A percentile compares a stretch with the other conserved stretches of the same genome.
phyloP scores from a whole-genome alignment of 2,797 vertebrate species.

The Anabas testudineus region DNA sequence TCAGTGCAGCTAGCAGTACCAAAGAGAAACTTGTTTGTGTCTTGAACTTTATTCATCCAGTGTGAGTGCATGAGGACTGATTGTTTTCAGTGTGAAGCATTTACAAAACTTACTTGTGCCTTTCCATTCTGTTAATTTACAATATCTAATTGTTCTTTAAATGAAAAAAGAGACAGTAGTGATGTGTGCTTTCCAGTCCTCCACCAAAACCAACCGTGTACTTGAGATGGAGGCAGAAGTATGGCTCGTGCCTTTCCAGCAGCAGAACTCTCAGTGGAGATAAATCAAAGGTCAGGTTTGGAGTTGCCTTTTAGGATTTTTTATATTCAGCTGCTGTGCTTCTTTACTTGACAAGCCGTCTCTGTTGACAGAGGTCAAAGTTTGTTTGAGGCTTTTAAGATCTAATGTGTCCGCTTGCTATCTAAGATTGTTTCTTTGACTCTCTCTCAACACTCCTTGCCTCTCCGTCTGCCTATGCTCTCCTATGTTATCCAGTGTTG shows the following conservation, averaged over 20 bases:
- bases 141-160: no score
- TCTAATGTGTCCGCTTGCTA: conserved; percentile 49
- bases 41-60: no score
- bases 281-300: conserved; percentile 47
- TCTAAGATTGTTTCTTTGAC: conserved; percentile 54
- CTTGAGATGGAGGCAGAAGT: conserved; percentile 15
- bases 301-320: conserved; percentile 56
- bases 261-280: conserved; percentile 20
- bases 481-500: conserved; percentile 58
- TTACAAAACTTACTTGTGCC: no score
- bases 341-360: conserved; percentile 36
- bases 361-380: conserved; percentile 52
- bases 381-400: conserved; percentile 52
- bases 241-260: conserved; percentile 15
- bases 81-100: no score
- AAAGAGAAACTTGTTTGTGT: no score
- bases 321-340: conserved; percentile 41
- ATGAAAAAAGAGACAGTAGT: not conserved
- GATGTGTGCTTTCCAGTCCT: not conserved
- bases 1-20: no score
- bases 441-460: conserved; percentile 22
- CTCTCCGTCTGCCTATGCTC: conserved; percentile 24
- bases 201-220: not conserved
- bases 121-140: no score
- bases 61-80: no score